phyloP scores from a whole-genome alignment of 2,888 invertebrate genomes.

The Cryptus armator region DNA sequence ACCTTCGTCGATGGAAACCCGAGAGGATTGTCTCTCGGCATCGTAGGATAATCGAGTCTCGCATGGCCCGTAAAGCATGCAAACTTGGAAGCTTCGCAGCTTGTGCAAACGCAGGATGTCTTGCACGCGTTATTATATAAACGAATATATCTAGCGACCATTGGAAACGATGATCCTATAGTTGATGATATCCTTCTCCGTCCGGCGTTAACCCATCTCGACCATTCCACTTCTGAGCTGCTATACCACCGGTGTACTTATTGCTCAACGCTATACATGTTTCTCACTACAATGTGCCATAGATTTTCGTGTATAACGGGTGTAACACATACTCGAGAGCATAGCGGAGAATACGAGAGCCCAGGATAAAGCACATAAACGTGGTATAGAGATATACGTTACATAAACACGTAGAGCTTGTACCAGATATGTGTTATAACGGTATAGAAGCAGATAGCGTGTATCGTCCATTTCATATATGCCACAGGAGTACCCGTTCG shows the following conservation, averaged over 20 bases:
- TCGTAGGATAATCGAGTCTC: constrained; percentile 75
- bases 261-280: constrained; percentile 52
- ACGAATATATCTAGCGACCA: constrained; percentile 20
- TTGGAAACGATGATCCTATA: constrained; percentile 38
- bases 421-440: background rate
- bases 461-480: constrained; percentile 2
- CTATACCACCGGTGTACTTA: constrained; percentile 51
- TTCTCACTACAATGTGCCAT: background rate
- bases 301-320: background rate
- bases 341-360: constrained; percentile 20
- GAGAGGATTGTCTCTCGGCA: constrained; percentile 72
- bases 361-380: constrained; percentile 37
- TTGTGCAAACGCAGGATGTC: constrained; percentile 1
- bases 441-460: constrained; percentile 21
- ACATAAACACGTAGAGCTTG: background rate
- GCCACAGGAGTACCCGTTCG: background rate
- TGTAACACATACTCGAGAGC: constrained; percentile 19
- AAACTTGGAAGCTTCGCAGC: constrained; percentile 58
- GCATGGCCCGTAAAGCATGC: constrained; percentile 74
- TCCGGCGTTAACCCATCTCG: constrained; percentile 2
- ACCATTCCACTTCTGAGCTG: constrained; percentile 31
- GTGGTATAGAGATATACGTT: constrained; percentile 3
- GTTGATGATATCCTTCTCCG: constrained; percentile 18
- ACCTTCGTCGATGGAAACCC: constrained; percentile 63
- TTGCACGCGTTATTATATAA: constrained; percentile 1